A percentile compares a stretch with the other conserved stretches of the same genome.
Conservation (phyloP, 2,113 vertebrate species). For the Odobenus rosmarus region DNA sequence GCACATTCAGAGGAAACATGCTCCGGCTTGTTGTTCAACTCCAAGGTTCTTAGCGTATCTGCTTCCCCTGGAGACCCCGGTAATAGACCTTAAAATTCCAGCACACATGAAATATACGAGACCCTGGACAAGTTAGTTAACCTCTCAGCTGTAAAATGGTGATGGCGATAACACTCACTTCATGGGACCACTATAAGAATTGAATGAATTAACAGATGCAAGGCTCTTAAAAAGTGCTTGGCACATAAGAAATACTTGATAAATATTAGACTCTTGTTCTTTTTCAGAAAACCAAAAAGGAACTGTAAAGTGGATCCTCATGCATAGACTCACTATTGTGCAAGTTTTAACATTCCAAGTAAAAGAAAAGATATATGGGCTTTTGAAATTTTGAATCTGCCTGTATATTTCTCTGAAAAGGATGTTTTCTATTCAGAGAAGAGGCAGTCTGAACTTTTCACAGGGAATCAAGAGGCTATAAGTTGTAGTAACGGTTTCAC, state of each 20-base stretch:
- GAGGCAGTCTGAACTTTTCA: background rate
- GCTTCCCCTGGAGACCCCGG: background rate
- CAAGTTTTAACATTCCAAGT: background rate
- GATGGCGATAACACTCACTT: background rate
- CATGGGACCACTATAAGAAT: background rate
- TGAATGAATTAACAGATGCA: background rate
- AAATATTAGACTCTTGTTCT: background rate
- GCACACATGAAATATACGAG: background rate
- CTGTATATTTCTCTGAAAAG: constrained; percentile 4
- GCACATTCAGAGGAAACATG: background rate
- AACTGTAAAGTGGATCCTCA: background rate
- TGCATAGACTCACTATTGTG: background rate
- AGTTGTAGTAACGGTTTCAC: constrained; percentile 26
- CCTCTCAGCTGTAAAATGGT: background rate
- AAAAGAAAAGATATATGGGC: background rate
- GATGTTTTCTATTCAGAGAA: background rate
- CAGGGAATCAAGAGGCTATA: background rate
- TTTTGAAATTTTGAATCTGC: constrained; percentile 39
- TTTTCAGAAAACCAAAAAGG: background rate
- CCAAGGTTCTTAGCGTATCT: background rate
- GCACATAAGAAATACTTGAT: background rate
- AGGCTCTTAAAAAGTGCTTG: background rate
- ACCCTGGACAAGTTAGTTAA: background rate
- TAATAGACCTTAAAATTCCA: background rate
- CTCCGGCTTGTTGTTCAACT: background rate